A percentile compares a stretch with the other conserved stretches of the same genome.
Evolutionary conservation across 1,140 invertebrate genomes (phyloP).

Genomic region (Euglossa dilemma): DNA sequence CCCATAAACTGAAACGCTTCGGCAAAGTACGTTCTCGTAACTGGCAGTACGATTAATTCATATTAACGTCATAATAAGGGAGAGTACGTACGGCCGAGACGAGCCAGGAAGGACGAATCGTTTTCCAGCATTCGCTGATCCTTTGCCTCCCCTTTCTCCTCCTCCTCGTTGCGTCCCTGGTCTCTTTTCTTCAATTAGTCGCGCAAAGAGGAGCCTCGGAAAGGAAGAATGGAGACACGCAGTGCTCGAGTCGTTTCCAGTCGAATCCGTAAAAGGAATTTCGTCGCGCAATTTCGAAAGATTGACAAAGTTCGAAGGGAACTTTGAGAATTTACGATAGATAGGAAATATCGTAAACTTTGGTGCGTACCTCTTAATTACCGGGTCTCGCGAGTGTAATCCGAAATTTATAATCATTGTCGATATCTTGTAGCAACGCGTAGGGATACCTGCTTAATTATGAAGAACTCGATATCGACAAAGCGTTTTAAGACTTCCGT

Average conservation of each 20-base stretch:
- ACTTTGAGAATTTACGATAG: no score
- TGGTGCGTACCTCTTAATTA: no score
- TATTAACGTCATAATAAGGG: conserved; percentile 46
- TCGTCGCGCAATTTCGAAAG: no score
- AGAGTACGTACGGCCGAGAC: conserved; percentile 13
- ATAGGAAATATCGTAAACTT: no score
- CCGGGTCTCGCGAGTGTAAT: neutral
- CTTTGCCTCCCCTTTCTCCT: conserved; percentile 12
- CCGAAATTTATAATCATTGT: neutral
- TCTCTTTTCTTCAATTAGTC: conserved; percentile 57
- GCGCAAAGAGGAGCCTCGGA: conserved; percentile 19
- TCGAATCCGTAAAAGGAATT: no score
- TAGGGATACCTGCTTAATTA: neutral
- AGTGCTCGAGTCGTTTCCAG: no score
- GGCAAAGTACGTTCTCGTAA: conserved; percentile 14
- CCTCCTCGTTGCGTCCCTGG: neutral
- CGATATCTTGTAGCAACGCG: neutral
- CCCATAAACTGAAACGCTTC: conserved; percentile 31
- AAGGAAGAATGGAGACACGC: conserved; percentile 26
- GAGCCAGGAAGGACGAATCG: neutral
- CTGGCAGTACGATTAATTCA: conserved; percentile 47
- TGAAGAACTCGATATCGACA: neutral
- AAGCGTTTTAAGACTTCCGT: neutral
- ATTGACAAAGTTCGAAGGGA: no score
- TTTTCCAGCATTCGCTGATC: conserved; percentile 34